Percentiles rank a stretch among this genome's conserved stretches.
phyloP scores from a whole-genome alignment of 2,888 invertebrate genomes.

The Spilosoma lubricipeda region DNA sequence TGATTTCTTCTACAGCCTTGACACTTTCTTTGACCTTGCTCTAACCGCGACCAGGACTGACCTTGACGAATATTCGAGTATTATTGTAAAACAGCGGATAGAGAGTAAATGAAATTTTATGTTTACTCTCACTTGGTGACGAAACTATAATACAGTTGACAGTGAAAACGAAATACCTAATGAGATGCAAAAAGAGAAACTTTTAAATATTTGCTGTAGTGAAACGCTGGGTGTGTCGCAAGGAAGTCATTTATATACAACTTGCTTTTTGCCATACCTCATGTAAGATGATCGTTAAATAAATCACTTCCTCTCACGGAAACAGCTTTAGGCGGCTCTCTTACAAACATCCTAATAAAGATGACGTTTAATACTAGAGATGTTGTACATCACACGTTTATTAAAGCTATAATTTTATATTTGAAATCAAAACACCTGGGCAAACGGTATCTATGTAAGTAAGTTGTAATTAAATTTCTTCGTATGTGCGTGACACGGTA shows the following conservation, averaged over 20 bases:
- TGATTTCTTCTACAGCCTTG: constrained; percentile 85
- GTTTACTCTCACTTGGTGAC: constrained; percentile 81
- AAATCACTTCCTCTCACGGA: constrained; percentile 58
- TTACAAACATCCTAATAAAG: neutral
- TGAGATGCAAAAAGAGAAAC: constrained; percentile 86
- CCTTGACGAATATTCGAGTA: constrained; percentile 69
- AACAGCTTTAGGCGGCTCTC: neutral
- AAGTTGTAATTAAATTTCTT: constrained; percentile 79
- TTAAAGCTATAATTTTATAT: constrained; percentile 2
- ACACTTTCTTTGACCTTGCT: constrained; percentile 85
- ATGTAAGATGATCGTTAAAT: constrained; percentile 37
- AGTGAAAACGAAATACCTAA: constrained; percentile 81
- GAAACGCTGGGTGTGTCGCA: constrained; percentile 82
- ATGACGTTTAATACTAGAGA: neutral
- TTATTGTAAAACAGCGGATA: constrained; percentile 61
- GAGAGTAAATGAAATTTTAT: constrained; percentile 79
- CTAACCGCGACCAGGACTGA: constrained; percentile 63
- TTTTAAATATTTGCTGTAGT: constrained; percentile 81
- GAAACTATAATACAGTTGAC: constrained; percentile 70
- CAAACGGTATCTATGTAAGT: constrained; percentile 52
- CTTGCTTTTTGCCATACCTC: neutral
- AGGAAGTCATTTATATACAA: constrained; percentile 72
- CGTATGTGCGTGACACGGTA: constrained; percentile 71
- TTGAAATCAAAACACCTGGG: constrained; percentile 30
- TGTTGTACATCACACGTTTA: neutral